phyloP scores from a whole-genome alignment of 2,113 vertebrate species.

The Pseudorectes ferrugineus region DNA sequence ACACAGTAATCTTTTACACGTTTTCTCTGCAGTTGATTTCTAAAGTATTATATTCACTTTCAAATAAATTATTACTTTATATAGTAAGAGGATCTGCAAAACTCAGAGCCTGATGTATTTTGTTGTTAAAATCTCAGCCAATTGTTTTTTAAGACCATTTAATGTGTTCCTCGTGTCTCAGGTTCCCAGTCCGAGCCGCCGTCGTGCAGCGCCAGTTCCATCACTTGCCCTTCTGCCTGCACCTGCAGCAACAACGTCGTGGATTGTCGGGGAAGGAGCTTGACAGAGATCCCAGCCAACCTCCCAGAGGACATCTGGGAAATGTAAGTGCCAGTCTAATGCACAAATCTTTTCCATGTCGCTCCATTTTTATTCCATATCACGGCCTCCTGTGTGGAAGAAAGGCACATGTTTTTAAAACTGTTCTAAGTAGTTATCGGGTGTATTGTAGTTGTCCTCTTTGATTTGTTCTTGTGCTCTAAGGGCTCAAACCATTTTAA shows the following conservation, averaged over 20 bases:
- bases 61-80: not conserved
- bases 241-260: conserved; percentile 96
- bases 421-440: not conserved
- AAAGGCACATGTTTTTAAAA: fast-evolving
- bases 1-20: not conserved
- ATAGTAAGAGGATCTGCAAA: not conserved
- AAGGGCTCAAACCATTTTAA: not conserved
- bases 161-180: conserved; percentile 35
- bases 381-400: not conserved
- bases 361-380: not conserved
- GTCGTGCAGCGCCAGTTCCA: conserved; percentile 85
- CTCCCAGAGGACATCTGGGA: conserved; percentile 93
- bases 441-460: not conserved
- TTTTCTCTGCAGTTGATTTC: not conserved
- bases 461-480: not conserved
- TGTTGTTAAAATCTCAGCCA: not conserved
- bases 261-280: conserved; percentile 91
- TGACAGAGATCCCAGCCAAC: conserved; percentile 92
- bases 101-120: not conserved
- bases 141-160: not conserved
- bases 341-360: not conserved
- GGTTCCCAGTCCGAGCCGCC: conserved; percentile 81
- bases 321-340: conserved; percentile 81
- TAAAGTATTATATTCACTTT: not conserved
- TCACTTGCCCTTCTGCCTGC: conserved; percentile 89